Evolutionary conservation across 2,888 invertebrate genomes (phyloP), one percentile per base, ranked within the genome.

Genomic region (Agrotis exclamationis): DNA sequence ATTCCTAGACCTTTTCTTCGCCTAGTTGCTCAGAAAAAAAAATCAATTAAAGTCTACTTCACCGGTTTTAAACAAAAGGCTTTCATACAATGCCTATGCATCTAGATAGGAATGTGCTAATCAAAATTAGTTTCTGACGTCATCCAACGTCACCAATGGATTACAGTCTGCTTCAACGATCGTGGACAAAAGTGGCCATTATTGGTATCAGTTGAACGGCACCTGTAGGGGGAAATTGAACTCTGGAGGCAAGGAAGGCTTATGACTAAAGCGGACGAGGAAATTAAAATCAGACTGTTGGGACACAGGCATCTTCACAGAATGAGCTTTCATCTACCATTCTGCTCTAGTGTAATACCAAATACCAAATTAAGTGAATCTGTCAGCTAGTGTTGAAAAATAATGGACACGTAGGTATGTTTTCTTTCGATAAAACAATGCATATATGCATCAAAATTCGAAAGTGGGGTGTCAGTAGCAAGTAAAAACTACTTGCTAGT

Each of bases 111-210:
- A 62, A 62, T 50, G 24, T 56, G 44, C 11, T 79, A 58, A 62
- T 62, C 64, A 45, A 65, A 79, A 73, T 65, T 65, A 62, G 64
- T 79, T 73, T 57, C 64, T 78, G 78, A 59, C 70, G 71, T n/a
- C n/a, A n/a, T n/a, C n/a, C n/a, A n/a, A 70, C 45, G 45, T 45
- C 60, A 24, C 51, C 18, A 48, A 50, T 18, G 22, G 54, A 73
- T 73, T 73, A 58, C 53, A n/a, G 48, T 45, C 47, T 33, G 24
- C 47, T 48, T 7, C 16, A 20, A n/a, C 16, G 24, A 54, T 54
- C 16, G 5, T 24, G n/a, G 33, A 70, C 48, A 63, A 63, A 59
- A 28, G 60, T 24, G 9, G 51, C 20, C 45, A 47, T 62, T 56
- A 51, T 44, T 16, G 14, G 24, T 18, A 65, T 24, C 24, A 39